Base-by-base conservation (phyloP, 53 echinoderm and acorn worm genomes). In the Paracentrotus lividus region DNA sequence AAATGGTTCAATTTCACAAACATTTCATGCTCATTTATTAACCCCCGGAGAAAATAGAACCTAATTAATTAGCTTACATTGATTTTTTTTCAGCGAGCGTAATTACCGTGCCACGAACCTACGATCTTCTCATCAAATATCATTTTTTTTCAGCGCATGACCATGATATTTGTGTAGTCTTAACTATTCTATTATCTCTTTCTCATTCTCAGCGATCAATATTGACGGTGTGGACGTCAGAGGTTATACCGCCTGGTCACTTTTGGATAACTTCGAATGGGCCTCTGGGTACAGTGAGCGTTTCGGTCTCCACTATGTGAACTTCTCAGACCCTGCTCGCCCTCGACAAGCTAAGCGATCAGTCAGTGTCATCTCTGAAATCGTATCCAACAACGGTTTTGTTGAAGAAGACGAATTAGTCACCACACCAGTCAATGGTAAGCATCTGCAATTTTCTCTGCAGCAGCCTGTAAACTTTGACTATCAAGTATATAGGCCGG, bases 261-360 rank as follows among this genome's bases (percentile, higher is more conserved):
- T 98, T 69, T 93, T 98, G 95, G 98, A 98, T 87, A 98, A 98
- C 93, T 98, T 98, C 26, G 96, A 98, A 91, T 98, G 98, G 98
- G 95, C 94, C 1, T 94, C 94, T 1, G 98, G 98, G 36, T 96
- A 95, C 92, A 95, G 77, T 67, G 95, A 98, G 77, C 90, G 98
- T 36, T 98, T 98, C 85, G 98, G 98, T 86, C 94, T 98, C 47
- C 96, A 98, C 86, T 96, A 96, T 88, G 95, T 98, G 3, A 88
- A 98, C 93, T 98, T 98, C 95, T 93, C 85, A 56, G 96, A 96
- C 34, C 95, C 94, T 0, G 94, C 86, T 21, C 93, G 96, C 68
- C 94, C 96, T 21, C 95, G 98, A 2, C 81, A 92, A 47, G 94
- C 96, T 3, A 98, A 98, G 69, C 90, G 94, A 24, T 98, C 98